Conservation (phyloP, 92 coral and sea anemone species). For the Muricea muricata region DNA sequence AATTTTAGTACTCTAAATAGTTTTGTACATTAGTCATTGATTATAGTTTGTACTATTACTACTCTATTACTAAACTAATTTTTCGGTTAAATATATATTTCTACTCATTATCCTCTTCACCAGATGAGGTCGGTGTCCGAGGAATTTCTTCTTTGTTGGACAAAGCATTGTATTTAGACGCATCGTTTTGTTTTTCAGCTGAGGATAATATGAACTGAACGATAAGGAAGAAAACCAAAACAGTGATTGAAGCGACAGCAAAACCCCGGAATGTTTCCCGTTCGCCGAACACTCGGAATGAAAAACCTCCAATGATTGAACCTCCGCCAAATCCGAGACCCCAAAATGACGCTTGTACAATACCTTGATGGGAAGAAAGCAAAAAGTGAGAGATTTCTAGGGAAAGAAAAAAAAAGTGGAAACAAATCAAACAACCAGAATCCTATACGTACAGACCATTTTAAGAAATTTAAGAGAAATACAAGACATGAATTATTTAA, state of each 20-base stretch:
- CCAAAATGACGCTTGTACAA: constrained; percentile 78
- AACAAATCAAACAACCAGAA: too few species aligned
- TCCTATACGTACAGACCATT: too few species aligned
- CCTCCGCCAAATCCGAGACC: constrained; percentile 80
- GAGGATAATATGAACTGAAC: constrained; percentile 20
- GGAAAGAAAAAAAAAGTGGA: too few species aligned
- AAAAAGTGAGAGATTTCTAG: too few species aligned
- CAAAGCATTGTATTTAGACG: constrained; percentile 29
- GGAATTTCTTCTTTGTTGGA: constrained; percentile 27
- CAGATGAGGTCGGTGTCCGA: not conserved
- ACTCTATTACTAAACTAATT: too few species aligned
- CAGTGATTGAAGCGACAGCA: constrained; percentile 43
- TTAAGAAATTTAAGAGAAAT: not conserved
- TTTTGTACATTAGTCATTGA: too few species aligned
- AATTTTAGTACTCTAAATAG: too few species aligned
- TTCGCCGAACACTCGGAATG: constrained; percentile 60
- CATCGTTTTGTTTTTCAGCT: not conserved
- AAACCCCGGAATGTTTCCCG: constrained; percentile 53
- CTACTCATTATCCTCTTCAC: not conserved
- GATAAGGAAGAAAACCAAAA: constrained; percentile 20
- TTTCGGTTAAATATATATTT: not conserved
- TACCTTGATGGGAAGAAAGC: constrained; percentile 37
- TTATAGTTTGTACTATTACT: not conserved
- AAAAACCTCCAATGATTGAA: constrained; percentile 68
- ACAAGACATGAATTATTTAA: not conserved